Evolutionary conservation across 2,797 vertebrate genomes (phyloP), one percentile per base, ranked within the genome.

Genomic region (Acanthurus leucopareius): DNA sequence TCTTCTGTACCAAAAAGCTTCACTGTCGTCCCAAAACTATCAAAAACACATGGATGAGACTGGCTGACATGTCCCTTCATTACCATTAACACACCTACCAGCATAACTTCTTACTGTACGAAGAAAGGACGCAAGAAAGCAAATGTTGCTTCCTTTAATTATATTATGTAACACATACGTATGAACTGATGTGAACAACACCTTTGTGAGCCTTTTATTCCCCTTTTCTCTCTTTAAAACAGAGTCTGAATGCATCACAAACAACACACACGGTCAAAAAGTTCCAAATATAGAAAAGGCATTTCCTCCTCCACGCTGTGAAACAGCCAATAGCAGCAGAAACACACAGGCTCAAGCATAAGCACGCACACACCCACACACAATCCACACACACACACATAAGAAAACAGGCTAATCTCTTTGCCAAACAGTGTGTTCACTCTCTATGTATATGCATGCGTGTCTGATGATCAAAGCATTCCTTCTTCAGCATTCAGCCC

Each of bases 231-330:
- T 54, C 20, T 53, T 15, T 3, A 9, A 28, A 64, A 47, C 22
- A 17, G 38, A 56, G 28, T 19, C 7, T 22, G 45, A 32, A 42
- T 9, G 66, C 53, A 9, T 69, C 58, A 60, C 54, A 67, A 16
- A 71, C 25, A 40, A 59, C 0, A 3, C 7, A 52, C 51, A 47
- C 3, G 48, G n/a, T 57, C 4, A 19, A 48, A 47, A 57, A 20
- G 4, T 1, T n/a, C 40, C 14, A 47, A 28, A 56, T 65, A 75
- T 16, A 79, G 62, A 62, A 28, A 57, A 54, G 19, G 0, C 52
- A 32, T 69, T 64, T 67, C 71, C 82, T 75, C 85, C 81, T 76
- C 60, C 79, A 80, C 82, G 77, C 47, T 22, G 48, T 22, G 44
- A 38, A 48, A 35, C 61, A 80, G 61, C 74, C 79, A 87, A 42